A percentile compares a stretch with the other conserved stretches of the same genome.
Conservation (phyloP, 2,888 invertebrate species). For the Drosophila kambysellisi region DNA sequence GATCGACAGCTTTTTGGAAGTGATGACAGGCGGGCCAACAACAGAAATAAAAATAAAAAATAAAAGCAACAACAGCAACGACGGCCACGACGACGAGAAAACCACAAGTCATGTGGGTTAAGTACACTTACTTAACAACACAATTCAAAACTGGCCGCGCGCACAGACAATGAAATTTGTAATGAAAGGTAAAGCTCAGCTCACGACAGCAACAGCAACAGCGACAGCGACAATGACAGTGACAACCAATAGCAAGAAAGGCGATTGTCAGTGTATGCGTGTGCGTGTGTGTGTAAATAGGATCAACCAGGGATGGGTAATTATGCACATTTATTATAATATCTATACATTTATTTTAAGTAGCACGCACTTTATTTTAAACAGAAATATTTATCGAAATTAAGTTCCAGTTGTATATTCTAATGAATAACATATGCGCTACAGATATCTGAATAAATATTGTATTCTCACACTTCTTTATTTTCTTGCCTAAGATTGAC, state of each 20-base stretch:
- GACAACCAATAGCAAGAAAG: slow-evolving; percentile 38
- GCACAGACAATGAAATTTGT: slow-evolving; percentile 72
- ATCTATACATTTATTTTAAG: not conserved
- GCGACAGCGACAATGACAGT: slow-evolving; percentile 30
- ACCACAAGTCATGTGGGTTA: slow-evolving; percentile 81
- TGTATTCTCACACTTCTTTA: not conserved
- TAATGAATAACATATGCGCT: not conserved
- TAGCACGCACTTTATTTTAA: not conserved
- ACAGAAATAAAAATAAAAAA: slow-evolving; percentile 34
- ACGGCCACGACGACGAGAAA: slow-evolving; percentile 48
- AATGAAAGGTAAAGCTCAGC: slow-evolving; percentile 71
- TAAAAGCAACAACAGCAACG: slow-evolving; percentile 27
- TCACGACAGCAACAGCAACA: slow-evolving; percentile 39
- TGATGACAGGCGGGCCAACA: slow-evolving; percentile 64
- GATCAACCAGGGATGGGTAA: slow-evolving; percentile 49
- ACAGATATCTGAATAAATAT: not conserved
- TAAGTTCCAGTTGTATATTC: not conserved
- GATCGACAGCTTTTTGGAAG: slow-evolving; percentile 73
- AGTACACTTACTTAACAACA: slow-evolving; percentile 81
- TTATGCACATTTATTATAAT: not conserved
- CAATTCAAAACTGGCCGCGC: slow-evolving; percentile 77
- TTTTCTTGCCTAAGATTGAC: not conserved
- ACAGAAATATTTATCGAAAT: not conserved
- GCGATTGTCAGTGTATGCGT: slow-evolving; percentile 26
- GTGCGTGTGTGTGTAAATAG: slow-evolving; percentile 31